Evolutionary conservation across 1,140 invertebrate species (phyloP).

Genomic region (Pararge aegeria): DNA sequence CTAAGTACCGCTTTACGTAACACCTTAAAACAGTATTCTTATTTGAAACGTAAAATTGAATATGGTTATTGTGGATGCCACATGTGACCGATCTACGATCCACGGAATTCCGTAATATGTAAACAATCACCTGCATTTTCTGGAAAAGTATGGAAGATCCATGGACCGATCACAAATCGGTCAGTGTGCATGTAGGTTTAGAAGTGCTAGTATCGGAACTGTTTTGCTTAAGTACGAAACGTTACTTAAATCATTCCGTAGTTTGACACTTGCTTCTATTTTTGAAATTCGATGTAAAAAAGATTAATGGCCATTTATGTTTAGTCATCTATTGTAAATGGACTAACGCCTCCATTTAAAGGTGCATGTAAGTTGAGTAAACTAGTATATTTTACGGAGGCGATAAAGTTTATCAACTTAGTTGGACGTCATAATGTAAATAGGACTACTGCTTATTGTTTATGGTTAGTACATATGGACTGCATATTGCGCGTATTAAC

Average conservation of each 20-base stretch:
- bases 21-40: conserved; percentile 63
- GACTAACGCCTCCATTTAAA: neutral
- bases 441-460: no score
- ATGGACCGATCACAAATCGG: neutral
- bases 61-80: conserved; percentile 62
- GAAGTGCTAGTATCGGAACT: conserved; percentile 40
- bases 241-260: conserved; percentile 60
- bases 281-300: conserved; percentile 17
- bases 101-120: neutral
- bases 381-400: no score
- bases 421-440: neutral
- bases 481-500: no score
- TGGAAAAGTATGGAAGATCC: neutral
- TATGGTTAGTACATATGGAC: no score
- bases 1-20: conserved; percentile 38
- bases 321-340: neutral
- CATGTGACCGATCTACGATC: conserved; percentile 13
- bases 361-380: no score
- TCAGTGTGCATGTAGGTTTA: conserved; percentile 6
- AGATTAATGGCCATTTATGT: neutral
- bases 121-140: neutral
- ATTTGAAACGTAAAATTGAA: conserved; percentile 50
- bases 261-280: conserved; percentile 37
- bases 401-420: neutral
- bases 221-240: conserved; percentile 27